Evolutionary conservation across 2,113 vertebrate species (phyloP).

Genomic region (Strix uralensis): DNA sequence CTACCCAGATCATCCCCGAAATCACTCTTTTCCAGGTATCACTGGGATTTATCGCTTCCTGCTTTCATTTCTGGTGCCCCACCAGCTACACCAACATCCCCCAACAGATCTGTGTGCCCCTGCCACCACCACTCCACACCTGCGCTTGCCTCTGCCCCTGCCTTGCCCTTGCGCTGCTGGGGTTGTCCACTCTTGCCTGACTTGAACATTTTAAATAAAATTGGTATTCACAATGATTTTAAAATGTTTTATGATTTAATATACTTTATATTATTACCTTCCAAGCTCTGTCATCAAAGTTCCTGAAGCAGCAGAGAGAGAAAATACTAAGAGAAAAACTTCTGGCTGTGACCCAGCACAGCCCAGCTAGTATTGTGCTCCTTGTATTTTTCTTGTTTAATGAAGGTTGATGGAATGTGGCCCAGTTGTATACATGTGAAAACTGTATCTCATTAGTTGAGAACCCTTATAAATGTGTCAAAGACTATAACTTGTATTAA

Average conservation of each 20-base stretch:
- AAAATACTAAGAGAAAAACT: neutral
- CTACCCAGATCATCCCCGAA: neutral
- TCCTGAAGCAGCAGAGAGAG: neutral
- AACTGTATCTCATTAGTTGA: slow-evolving; percentile 1
- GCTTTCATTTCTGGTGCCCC: neutral
- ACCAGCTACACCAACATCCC: neutral
- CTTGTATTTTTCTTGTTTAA: neutral
- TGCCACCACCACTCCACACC: neutral
- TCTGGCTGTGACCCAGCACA: neutral
- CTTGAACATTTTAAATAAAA: neutral
- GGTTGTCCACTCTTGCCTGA: neutral
- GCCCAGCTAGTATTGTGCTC: neutral
- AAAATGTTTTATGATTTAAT: neutral
- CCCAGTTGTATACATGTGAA: neutral
- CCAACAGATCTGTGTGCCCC: neutral
- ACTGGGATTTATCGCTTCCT: neutral
- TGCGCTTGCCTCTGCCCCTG: neutral
- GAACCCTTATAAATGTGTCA: neutral
- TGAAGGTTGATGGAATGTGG: neutral
- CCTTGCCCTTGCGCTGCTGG: neutral
- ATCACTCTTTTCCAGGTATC: neutral
- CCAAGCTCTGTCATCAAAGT: neutral
- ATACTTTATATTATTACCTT: neutral
- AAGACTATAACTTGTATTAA: neutral
- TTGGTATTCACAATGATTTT: neutral